Conservation (phyloP, 2,888 invertebrate genomes). For the Drosophila kambysellisi region DNA sequence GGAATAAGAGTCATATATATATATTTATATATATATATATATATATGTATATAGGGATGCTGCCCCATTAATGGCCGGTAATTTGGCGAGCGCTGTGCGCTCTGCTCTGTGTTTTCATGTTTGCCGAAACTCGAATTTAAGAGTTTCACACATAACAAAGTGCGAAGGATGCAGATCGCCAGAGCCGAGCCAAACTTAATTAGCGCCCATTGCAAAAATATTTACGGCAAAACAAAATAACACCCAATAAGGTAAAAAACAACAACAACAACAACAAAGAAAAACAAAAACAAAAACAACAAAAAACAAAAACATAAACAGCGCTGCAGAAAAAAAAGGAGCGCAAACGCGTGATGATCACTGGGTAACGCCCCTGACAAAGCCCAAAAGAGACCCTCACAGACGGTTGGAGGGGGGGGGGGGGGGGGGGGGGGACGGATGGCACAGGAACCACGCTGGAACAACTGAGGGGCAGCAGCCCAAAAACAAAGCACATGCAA, state of each 20-base stretch:
- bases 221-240: conserved; percentile 82
- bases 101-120: conserved; percentile 67
- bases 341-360: conserved; percentile 84
- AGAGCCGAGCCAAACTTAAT: conserved; percentile 75
- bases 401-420: conserved; percentile 20
- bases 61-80: conserved; percentile 74
- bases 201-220: conserved; percentile 82
- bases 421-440: neutral
- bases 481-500: conserved; percentile 41
- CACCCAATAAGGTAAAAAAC: conserved; percentile 78
- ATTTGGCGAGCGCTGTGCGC: conserved; percentile 60
- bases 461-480: conserved; percentile 17
- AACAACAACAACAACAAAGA: neutral
- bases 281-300: neutral
- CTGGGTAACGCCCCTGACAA: conserved; percentile 83
- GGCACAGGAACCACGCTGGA: conserved; percentile 21
- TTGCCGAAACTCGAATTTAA: conserved; percentile 74
- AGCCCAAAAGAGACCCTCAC: conserved; percentile 61
- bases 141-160: conserved; percentile 80
- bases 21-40: neutral
- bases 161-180: conserved; percentile 77
- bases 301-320: conserved; percentile 7
- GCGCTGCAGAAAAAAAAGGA: conserved; percentile 40
- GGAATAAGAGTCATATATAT: neutral
- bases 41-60: conserved; percentile 13